phyloP scores from a whole-genome alignment of 1,140 invertebrate genomes.

The Eulimnadia texana region DNA sequence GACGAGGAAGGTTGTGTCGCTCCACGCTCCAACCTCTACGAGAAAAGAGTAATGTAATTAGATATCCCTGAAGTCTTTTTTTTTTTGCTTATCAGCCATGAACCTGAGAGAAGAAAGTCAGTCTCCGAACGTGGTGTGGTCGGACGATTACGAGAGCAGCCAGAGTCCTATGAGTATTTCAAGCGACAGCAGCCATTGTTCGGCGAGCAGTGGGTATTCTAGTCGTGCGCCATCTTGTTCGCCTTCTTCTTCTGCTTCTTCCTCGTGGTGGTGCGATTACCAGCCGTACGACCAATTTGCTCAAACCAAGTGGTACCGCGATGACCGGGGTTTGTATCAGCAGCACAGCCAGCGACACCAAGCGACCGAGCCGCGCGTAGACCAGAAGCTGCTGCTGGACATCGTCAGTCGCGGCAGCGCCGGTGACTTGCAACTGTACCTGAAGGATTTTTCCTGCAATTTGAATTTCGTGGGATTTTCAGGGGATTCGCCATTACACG shows the following conservation, averaged over 20 bases:
- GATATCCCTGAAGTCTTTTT: no score
- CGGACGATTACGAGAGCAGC: neutral
- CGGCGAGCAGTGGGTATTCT: no score
- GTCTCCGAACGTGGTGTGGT: neutral
- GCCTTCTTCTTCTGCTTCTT: neutral
- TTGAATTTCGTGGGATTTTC: slow-evolving; percentile 34
- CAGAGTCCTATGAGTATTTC: neutral
- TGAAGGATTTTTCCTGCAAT: neutral
- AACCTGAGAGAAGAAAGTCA: neutral
- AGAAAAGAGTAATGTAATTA: no score
- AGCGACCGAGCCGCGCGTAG: neutral
- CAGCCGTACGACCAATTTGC: neutral
- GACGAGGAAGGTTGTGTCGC: no score
- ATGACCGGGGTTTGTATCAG: neutral
- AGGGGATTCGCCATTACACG: slow-evolving; percentile 36
- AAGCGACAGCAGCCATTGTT: no score
- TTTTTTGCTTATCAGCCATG: no score
- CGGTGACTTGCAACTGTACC: neutral
- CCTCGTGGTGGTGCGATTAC: neutral
- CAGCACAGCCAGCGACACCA: neutral
- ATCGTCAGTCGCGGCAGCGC: neutral
- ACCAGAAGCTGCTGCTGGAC: neutral
- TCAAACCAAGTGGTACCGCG: slow-evolving; percentile 1
- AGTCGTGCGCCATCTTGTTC: neutral
- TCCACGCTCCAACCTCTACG: neutral